Conservation (phyloP, 1,140 invertebrate genomes). For the Galleria mellonella region DNA sequence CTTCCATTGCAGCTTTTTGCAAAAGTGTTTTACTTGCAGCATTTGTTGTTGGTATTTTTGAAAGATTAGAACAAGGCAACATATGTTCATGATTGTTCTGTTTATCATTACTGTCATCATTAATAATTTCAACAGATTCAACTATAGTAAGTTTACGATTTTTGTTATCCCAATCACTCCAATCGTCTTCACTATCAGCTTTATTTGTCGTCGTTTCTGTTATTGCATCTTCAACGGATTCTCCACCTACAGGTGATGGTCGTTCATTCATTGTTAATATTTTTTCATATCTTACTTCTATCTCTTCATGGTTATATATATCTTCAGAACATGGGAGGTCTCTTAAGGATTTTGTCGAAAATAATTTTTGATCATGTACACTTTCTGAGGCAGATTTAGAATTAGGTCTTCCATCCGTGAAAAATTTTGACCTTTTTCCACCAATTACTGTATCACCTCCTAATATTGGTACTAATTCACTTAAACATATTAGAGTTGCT, state of each 20-base stretch:
- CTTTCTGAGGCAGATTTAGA: slow-evolving; percentile 39
- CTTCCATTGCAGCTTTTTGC: slow-evolving; percentile 58
- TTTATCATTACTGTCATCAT: slow-evolving; percentile 7
- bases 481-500: slow-evolving; percentile 84
- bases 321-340: slow-evolving; percentile 45
- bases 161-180: slow-evolving; percentile 86
- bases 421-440: slow-evolving; percentile 84
- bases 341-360: slow-evolving; percentile 25
- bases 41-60: slow-evolving; percentile 11
- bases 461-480: slow-evolving; percentile 87
- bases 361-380: slow-evolving; percentile 17
- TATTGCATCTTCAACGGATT: slow-evolving; percentile 77
- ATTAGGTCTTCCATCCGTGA: slow-evolving; percentile 86
- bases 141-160: slow-evolving; percentile 18
- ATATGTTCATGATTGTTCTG: slow-evolving; percentile 2
- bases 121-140: not conserved
- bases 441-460: slow-evolving; percentile 88
- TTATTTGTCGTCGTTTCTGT: slow-evolving; percentile 26
- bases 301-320: slow-evolving; percentile 30
- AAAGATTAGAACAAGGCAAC: slow-evolving; percentile 4
- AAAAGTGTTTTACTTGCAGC: slow-evolving; percentile 28
- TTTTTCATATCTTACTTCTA: slow-evolving; percentile 38
- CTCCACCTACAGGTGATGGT: slow-evolving; percentile 87
- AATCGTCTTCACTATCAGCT: slow-evolving; percentile 69
- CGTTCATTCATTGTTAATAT: slow-evolving; percentile 78